Base-by-base conservation (phyloP, 2,888 invertebrate genomes). In the Gryllus longicercus region DNA sequence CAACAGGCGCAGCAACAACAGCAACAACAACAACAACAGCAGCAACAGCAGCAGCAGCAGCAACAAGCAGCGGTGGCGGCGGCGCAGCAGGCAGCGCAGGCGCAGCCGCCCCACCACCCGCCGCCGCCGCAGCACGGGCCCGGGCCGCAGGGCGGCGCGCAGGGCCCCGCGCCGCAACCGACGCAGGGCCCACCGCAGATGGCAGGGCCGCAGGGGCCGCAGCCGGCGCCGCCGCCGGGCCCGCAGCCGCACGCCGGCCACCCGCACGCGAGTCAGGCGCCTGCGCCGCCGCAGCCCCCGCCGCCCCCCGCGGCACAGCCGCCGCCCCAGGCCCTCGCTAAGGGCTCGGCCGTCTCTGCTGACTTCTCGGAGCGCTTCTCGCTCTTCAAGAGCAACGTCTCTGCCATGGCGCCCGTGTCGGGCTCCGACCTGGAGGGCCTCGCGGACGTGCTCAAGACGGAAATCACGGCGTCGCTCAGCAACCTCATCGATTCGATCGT, bases 401-500 rank as follows among this genome's bases (percentile, higher is more conserved):
- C 81, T n/a, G 79, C 81, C 51, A 79, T 81, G 80, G 82, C 83
- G 81, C 90, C 93, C 75, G 91, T 92, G 84, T 91, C 93, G 2
- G 94, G 93, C 18, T 91, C 94, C 5, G 97, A 97, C 85, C 89
- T 97, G 11, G 95, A 96, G 86, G 94, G 94, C 79, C 89, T 98
- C 79, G 96, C 96, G n/a, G 96, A 96, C 85, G 93, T 94, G 80
- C 90, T 98, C 10, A 98, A 98, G 88, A 93, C 92, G 79, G 97
- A 98, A 89, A 94, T 98, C 83, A 93, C 94, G 49, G 91, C 94
- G 74, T 95, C 95, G 1, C 88, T 98, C 76, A 92, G 94, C 23
- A 94, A 92, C 83, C 89, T 96, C 76, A 94, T 98, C 84, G 97
- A 98, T 87, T 94, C 95, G 25, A 94, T 97, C 82, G 92, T 97